A percentile compares a stretch with the other conserved stretches of the same genome.
Evolutionary conservation across 2,888 invertebrate species (phyloP).

Genomic region (Drosophila paracracens): DNA sequence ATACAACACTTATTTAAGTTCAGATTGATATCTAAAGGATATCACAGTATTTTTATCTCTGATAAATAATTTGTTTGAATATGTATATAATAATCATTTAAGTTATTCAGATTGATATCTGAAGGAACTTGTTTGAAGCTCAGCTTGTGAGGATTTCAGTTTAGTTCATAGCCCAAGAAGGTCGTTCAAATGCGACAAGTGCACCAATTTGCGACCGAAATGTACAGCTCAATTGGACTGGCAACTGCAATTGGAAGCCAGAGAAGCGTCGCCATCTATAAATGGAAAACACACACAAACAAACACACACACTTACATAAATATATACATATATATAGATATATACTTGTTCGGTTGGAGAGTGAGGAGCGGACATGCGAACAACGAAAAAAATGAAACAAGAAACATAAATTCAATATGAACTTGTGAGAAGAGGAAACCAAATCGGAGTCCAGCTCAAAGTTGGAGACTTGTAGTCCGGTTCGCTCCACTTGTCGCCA

Average conservation of each 20-base stretch:
- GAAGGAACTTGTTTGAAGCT: neutral
- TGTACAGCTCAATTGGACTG: conserved; percentile 58
- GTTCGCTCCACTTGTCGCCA: conserved; percentile 63
- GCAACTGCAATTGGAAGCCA: conserved; percentile 28
- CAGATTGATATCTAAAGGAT: too few species aligned
- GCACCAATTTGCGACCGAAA: conserved; percentile 38
- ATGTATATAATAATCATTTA: neutral
- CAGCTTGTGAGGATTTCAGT: neutral
- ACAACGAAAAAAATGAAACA: conserved; percentile 52
- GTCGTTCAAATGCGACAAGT: conserved; percentile 23
- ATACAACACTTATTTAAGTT: too few species aligned
- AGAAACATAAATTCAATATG: conserved; percentile 76
- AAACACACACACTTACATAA: neutral
- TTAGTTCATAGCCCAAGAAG: conserved; percentile 3
- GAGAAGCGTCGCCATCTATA: conserved; percentile 53
- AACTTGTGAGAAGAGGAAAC: conserved; percentile 59
- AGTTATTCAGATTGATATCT: neutral
- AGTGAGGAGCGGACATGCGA: conserved; percentile 44
- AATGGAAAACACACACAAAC: conserved; percentile 42
- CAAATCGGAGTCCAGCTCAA: conserved; percentile 43
- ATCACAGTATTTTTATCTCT: too few species aligned
- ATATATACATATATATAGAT: conserved; percentile 3
- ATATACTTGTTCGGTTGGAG: conserved; percentile 17
- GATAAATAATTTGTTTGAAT: neutral
- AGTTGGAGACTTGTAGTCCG: conserved; percentile 26